Conservation (phyloP, 2,888 invertebrate genomes). For the Callyntrura guangdongensis region DNA sequence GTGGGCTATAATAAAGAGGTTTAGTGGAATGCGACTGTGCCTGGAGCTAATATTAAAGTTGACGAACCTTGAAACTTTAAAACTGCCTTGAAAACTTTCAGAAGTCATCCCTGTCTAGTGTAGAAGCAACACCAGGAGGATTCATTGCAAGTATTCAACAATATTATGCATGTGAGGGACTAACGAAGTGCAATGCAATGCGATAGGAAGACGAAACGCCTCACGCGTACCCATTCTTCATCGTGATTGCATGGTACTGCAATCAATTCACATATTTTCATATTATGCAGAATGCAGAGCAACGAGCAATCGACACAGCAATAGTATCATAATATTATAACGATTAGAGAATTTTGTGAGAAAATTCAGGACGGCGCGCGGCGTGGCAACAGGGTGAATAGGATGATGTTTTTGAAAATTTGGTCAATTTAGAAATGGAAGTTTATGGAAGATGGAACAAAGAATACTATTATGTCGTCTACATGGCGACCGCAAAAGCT, state of each 20-base stretch:
- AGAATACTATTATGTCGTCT: no score
- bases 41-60: slow-evolving; percentile 68
- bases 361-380: neutral
- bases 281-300: no score
- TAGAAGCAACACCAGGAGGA: neutral
- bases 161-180: neutral
- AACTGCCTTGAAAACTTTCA: slow-evolving; percentile 57
- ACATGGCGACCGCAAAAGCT: no score
- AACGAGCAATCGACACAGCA: slow-evolving; percentile 21
- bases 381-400: no score
- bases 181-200: neutral
- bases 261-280: neutral
- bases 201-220: neutral
- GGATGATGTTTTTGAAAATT: no score
- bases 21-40: slow-evolving; percentile 56
- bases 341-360: neutral
- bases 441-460: no score
- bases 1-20: neutral
- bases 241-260: no score
- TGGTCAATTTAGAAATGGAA: no score
- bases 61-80: slow-evolving; percentile 68
- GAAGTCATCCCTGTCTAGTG: neutral
- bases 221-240: slow-evolving; percentile 9
- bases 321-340: no score
- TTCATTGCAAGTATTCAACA: neutral